These are phyloP conservation scores for Chaunax sp. DNA, from an alignment of 2,797 vertebrate genomes.

Conservation along the genomic window DNA sequence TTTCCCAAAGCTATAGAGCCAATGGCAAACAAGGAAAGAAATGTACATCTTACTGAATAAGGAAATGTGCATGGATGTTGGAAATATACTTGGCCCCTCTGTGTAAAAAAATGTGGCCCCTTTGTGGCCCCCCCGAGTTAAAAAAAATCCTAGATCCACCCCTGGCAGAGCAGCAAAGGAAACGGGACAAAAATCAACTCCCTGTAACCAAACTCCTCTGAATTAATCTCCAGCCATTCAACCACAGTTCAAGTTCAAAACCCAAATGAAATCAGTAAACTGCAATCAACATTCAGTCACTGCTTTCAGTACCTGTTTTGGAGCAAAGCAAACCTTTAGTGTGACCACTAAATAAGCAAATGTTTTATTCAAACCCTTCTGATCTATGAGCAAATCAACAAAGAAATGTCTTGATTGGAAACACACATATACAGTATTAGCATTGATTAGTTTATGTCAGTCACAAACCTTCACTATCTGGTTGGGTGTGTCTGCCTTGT, in stretches of 20 bases:
- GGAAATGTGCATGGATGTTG: too few relatives aligned
- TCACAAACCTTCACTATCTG: slow-evolving; percentile 88
- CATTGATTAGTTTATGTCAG: not conserved
- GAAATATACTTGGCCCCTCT: too few relatives aligned
- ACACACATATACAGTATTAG: not conserved
- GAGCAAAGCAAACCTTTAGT: not conserved
- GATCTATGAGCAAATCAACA: not conserved
- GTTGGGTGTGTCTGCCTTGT: slow-evolving; percentile 87
- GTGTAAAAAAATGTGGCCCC: too few relatives aligned
- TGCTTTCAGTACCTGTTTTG: not conserved
- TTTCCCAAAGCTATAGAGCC: too few relatives aligned
- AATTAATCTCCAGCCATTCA: not conserved
- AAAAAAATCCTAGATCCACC: too few relatives aligned
- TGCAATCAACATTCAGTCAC: not conserved
- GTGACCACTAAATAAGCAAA: too few relatives aligned
- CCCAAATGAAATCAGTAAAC: slow-evolving; percentile 3
- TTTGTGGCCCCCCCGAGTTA: too few relatives aligned
- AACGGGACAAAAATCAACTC: slow-evolving; percentile 1
- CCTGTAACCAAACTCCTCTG: slow-evolving; percentile 6
- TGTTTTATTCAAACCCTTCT: not conserved
- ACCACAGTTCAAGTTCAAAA: not conserved
- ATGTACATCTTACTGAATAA: too few relatives aligned
- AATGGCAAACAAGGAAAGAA: too few relatives aligned
- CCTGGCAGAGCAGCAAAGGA: slow-evolving; percentile 20
- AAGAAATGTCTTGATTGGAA: not conserved